These are phyloP conservation scores for Pocillopora verrucosa DNA, from an alignment of 64 coral and sea anemone species.

Conservation along the genomic window DNA sequence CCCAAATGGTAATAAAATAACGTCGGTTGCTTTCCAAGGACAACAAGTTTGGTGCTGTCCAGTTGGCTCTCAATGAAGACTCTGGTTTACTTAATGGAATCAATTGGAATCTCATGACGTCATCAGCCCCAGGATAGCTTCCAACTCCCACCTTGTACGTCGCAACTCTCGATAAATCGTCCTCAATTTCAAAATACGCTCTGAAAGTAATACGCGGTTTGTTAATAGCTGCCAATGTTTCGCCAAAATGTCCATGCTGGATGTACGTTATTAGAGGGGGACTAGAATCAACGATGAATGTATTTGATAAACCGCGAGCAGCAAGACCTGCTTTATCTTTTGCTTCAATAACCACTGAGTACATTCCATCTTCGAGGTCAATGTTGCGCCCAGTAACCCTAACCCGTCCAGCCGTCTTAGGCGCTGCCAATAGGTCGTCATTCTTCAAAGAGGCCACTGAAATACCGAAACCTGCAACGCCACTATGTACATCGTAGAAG, in stretches of 20 bases:
- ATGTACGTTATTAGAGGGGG: constrained; percentile 62
- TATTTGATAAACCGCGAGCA: constrained; percentile 61
- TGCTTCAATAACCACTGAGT: constrained; percentile 82
- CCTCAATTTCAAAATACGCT: constrained; percentile 85
- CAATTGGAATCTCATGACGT: constrained; percentile 64
- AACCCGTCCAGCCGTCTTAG: constrained; percentile 65
- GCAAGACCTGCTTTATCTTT: constrained; percentile 80
- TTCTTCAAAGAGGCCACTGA: constrained; percentile 75
- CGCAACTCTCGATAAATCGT: constrained; percentile 76
- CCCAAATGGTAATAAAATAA: constrained; percentile 84
- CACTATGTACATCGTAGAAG: constrained; percentile 87
- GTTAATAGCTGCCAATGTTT: constrained; percentile 27
- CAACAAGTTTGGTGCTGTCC: constrained; percentile 55
- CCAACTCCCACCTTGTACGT: constrained; percentile 78
- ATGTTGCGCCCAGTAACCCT: constrained; percentile 71
- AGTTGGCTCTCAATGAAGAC: constrained; percentile 60
- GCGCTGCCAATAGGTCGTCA: constrained; percentile 43
- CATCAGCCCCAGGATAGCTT: constrained; percentile 89
- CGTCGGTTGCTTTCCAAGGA: constrained; percentile 65
- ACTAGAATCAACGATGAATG: constrained; percentile 95
- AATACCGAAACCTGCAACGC: constrained; percentile 74
- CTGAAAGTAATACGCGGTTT: constrained; percentile 32
- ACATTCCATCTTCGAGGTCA: constrained; percentile 79
- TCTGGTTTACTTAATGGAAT: constrained; percentile 20
- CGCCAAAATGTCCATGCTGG: constrained; percentile 75